phyloP scores from a whole-genome alignment of 2,797 vertebrate genomes.

The Darevskia mixta region DNA sequence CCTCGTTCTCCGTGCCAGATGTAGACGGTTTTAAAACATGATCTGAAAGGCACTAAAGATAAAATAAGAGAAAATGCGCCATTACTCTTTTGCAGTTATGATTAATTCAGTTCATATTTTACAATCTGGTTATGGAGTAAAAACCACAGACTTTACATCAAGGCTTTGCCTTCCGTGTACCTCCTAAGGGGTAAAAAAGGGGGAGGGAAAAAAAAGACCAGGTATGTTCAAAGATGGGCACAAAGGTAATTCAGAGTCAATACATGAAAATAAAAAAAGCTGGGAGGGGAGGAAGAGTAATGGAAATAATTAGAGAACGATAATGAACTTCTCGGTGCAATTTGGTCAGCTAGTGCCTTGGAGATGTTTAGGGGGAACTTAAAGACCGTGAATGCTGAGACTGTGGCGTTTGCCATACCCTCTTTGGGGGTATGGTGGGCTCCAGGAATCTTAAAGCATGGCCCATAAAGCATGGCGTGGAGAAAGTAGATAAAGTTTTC shows the following conservation, averaged over 20 bases:
- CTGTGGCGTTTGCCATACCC: constrained; percentile 15
- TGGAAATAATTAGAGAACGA: constrained; percentile 72
- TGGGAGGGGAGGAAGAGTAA: constrained; percentile 39
- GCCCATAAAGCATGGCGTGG: background rate
- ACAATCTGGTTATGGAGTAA: constrained; percentile 88
- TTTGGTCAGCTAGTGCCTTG: constrained; percentile 67
- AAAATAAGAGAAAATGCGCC: constrained; percentile 87
- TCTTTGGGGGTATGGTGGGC: constrained; percentile 41
- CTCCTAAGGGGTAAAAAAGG: constrained; percentile 81
- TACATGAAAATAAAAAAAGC: constrained; percentile 49
- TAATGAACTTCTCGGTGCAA: constrained; percentile 57
- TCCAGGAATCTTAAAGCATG: constrained; percentile 19
- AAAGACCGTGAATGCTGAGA: background rate
- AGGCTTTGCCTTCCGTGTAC: constrained; percentile 81
- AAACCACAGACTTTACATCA: constrained; percentile 86
- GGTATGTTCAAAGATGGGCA: constrained; percentile 78
- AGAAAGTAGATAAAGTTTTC: background rate
- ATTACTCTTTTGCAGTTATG: constrained; percentile 87
- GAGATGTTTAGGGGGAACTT: constrained; percentile 50
- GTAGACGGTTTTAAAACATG: constrained; percentile 84
- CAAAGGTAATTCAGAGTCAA: constrained; percentile 73
- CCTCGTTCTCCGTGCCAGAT: constrained; percentile 80
- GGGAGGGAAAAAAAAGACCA: constrained; percentile 73
- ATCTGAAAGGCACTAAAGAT: constrained; percentile 87
- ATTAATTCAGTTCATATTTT: constrained; percentile 94